Conservation (phyloP, 2,888 invertebrate species). For the Nineta flava region DNA sequence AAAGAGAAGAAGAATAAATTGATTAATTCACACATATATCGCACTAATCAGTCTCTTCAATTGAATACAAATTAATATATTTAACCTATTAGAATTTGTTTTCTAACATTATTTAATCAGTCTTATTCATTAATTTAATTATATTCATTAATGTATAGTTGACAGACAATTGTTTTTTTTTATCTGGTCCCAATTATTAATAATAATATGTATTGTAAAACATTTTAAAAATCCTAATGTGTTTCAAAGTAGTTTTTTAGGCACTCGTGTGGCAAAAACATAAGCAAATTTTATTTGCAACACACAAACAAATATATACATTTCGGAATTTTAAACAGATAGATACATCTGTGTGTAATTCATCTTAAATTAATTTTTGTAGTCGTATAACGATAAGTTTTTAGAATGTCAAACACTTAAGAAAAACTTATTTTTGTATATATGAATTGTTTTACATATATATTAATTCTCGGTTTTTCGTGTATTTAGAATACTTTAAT, state of each 20-base stretch:
- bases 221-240: not conserved
- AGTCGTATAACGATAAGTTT: not conserved
- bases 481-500: too few species aligned
- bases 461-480: too few species aligned
- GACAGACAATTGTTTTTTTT: too few species aligned
- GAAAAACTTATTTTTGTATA: not conserved
- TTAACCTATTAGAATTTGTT: not conserved
- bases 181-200: too few species aligned
- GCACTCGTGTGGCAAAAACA: slow-evolving; percentile 3
- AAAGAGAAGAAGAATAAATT: not conserved
- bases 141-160: not conserved
- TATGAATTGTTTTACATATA: too few species aligned
- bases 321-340: not conserved
- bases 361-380: too few species aligned
- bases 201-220: not conserved
- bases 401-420: not conserved
- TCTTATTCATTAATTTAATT: slow-evolving; percentile 3
- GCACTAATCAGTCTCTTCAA: slow-evolving; percentile 8
- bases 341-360: too few species aligned
- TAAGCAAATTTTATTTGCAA: slow-evolving; percentile 7
- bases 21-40: slow-evolving; percentile 3
- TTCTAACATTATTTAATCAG: slow-evolving; percentile 3
- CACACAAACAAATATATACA: slow-evolving; percentile 2
- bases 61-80: slow-evolving; percentile 1
- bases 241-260: not conserved